Conservation (phyloP, 2,797 vertebrate genomes). For the Vultur gryphus region DNA sequence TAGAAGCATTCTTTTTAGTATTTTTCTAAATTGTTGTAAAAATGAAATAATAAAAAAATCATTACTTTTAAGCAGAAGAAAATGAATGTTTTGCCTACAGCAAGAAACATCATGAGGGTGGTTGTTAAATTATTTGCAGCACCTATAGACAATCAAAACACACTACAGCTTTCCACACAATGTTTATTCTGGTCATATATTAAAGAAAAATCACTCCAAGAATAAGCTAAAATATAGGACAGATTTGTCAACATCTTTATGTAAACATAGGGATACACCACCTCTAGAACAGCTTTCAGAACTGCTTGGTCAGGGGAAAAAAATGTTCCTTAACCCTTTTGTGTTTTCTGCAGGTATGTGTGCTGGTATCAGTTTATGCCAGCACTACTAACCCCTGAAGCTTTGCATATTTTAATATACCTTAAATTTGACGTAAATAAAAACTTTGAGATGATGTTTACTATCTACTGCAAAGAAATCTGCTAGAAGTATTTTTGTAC, state of each 20-base stretch:
- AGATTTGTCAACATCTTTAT: background rate
- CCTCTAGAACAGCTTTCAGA: background rate
- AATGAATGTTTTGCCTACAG: constrained; percentile 37
- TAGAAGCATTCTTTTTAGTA: background rate
- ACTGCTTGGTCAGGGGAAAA: background rate
- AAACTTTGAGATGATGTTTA: rapidly evolving
- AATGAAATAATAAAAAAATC: constrained; percentile 3
- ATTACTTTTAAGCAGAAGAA: constrained; percentile 13
- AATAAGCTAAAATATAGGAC: background rate
- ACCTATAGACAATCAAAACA: background rate
- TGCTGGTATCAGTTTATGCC: background rate
- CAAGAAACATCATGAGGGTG: background rate
- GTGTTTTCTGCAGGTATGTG: background rate
- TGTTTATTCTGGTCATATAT: background rate
- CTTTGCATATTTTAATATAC: background rate
- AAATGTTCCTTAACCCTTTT: background rate
- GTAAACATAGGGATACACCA: rapidly evolving
- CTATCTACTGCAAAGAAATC: background rate
- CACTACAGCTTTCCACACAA: background rate
- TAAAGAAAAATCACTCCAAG: background rate
- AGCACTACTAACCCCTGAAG: background rate
- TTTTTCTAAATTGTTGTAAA: background rate
- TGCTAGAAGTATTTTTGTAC: background rate
- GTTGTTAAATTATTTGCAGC: constrained; percentile 4
- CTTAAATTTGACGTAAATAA: background rate